phyloP scores from a whole-genome alignment of 2,888 invertebrate genomes.

The Sicus ferrugineus region DNA sequence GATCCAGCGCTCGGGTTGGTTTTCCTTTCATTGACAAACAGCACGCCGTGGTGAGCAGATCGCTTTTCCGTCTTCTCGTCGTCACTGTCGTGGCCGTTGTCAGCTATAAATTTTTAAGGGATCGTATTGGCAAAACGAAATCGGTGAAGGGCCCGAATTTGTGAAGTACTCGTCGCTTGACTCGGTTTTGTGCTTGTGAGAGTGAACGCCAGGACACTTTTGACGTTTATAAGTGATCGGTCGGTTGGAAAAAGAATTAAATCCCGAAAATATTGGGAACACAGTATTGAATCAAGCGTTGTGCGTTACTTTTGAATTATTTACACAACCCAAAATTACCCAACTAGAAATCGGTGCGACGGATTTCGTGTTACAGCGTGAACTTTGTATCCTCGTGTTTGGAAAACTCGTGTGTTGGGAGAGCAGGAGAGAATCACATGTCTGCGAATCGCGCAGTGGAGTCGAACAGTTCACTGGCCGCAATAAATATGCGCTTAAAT shows the following conservation, averaged over 20 bases:
- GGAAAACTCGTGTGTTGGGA: background rate
- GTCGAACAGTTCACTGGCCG: background rate
- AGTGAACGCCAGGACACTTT: too few species aligned
- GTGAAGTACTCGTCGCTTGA: too few species aligned
- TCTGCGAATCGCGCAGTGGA: too few species aligned
- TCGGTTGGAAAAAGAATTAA: too few species aligned
- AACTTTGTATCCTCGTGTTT: too few species aligned
- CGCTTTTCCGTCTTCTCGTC: slow-evolving; percentile 48
- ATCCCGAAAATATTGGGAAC: too few species aligned
- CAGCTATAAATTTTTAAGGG: slow-evolving; percentile 11
- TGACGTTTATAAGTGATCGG: too few species aligned
- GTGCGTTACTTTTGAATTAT: too few species aligned
- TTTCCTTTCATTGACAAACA: slow-evolving; percentile 63
- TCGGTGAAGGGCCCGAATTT: background rate
- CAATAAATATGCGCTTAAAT: background rate
- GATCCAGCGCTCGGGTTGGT: slow-evolving; percentile 61
- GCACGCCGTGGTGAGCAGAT: slow-evolving; percentile 59
- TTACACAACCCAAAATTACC: too few species aligned
- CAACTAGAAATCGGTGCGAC: too few species aligned
- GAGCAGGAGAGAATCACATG: background rate
- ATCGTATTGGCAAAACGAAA: background rate
- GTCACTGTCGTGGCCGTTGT: slow-evolving; percentile 36
- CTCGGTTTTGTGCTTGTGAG: background rate
- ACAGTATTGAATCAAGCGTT: too few species aligned
- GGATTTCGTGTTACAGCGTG: too few species aligned